phyloP scores from a whole-genome alignment of 2,888 invertebrate genomes.

The Anorthoa munda region DNA sequence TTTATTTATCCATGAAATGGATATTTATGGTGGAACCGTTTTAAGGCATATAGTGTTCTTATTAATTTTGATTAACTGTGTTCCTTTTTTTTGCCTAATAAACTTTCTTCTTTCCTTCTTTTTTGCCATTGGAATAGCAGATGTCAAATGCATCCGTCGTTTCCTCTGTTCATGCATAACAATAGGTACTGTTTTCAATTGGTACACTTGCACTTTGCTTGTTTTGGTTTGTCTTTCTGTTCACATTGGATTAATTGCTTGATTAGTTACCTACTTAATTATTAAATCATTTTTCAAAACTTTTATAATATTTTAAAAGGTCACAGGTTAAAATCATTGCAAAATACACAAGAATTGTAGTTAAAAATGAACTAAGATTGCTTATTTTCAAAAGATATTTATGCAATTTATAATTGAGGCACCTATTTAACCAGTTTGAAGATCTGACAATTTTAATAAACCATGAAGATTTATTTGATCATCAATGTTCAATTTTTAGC shows the following conservation, averaged over 20 bases:
- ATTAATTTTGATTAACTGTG: not conserved
- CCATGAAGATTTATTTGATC: not conserved
- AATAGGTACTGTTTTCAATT: not conserved
- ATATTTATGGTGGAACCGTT: not conserved
- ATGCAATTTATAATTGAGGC: not conserved
- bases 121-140: not conserved
- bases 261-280: not conserved
- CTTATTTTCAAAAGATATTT: not conserved
- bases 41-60: not conserved
- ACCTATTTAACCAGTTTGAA: not conserved
- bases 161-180: not conserved
- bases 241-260: not conserved
- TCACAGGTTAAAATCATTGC: not conserved
- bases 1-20: not conserved
- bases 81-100: not conserved
- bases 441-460: not conserved
- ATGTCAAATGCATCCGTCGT: not conserved
- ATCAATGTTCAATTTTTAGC: not conserved
- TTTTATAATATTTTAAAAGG: not conserved
- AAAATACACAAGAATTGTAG: not conserved
- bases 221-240: not conserved
- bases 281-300: too few species aligned
- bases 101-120: not conserved
- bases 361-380: not conserved
- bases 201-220: constrained; percentile 13